Base-by-base conservation (phyloP, 2,888 invertebrate genomes). In the Clitarchus hookeri region DNA sequence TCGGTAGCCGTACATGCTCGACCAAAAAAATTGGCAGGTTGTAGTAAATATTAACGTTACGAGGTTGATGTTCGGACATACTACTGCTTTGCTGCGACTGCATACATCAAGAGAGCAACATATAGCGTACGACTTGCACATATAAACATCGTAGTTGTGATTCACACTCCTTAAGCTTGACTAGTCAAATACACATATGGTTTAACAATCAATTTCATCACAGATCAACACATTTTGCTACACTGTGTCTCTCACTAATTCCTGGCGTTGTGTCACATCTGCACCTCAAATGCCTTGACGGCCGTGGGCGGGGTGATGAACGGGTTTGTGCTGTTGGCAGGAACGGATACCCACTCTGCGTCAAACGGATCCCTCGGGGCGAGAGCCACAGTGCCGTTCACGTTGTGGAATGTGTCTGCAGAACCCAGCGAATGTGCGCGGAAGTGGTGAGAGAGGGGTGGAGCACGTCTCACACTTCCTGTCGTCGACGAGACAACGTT, bases 341-440 rank as follows among this genome's bases (percentile, higher is more conserved):
- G 87, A 92, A 94, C 92, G 86, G 94, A 94, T 0, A 95, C 97
- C 96, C 97, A 97, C 89, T 96, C 96, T 23, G 96, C 96, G 90
- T 97, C 96, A 90, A 97, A 97, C 0, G 97, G 97, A 92, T 97
- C 96, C 23, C 87, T 80, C 87, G 88, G n/a, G 26, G 93, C 90
- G 87, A 88, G 84, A 86, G 89, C 85, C 0, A 87, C 87, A n/a
- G 87, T 53, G 25, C 86, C 87, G 25, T 87, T 87, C 79, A 86
- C 87, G 79, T 87, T 87, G 85, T 87, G 87, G 85, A 90, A 90
- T 53, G 88, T 91, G 65, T 91, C 90, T 8, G 93, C 92, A 53
- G 93, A 92, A 11, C 93, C 94, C 53, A 94, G 91, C 44, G 93
- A 93, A 84, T 91, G 92, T 3, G 94, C 93, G 80, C 94, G 91